These are phyloP conservation scores for Cephalotes varians DNA, from an alignment of 2,888 invertebrate species.

Conservation along the genomic window DNA sequence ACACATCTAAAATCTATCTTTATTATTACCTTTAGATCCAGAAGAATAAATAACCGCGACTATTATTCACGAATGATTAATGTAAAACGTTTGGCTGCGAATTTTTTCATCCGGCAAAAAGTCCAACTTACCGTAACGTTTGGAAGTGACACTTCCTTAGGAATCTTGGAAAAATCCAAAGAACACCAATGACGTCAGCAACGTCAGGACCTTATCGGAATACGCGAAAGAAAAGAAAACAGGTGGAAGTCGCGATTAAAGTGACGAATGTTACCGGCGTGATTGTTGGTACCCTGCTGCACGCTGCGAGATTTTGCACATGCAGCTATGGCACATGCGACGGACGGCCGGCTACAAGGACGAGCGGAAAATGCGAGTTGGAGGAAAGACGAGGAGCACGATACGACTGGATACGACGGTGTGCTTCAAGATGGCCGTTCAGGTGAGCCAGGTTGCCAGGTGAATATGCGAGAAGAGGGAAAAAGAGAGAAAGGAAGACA, in stretches of 20 bases:
- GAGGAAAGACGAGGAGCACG: slow-evolving; percentile 62
- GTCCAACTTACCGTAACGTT: slow-evolving; percentile 26
- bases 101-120: background rate
- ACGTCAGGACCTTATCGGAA: slow-evolving; percentile 24
- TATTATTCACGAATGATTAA: background rate
- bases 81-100: background rate
- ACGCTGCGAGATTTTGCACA: slow-evolving; percentile 47
- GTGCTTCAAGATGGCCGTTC: slow-evolving; percentile 78
- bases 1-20: background rate
- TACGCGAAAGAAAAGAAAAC: background rate
- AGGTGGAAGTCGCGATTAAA: slow-evolving; percentile 7
- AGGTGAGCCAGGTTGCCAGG: slow-evolving; percentile 76
- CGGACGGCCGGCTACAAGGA: slow-evolving; percentile 60
- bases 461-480: slow-evolving; percentile 53
- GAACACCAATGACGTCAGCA: slow-evolving; percentile 21
- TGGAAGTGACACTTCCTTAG: background rate
- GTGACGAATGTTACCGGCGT: slow-evolving; percentile 19
- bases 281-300: slow-evolving; percentile 44
- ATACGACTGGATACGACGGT: slow-evolving; percentile 66
- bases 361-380: slow-evolving; percentile 63
- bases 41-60: background rate
- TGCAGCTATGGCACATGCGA: slow-evolving; percentile 42
- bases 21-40: background rate
- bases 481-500: slow-evolving; percentile 27
- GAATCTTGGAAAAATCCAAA: background rate